Evolutionary conservation across 30 jellyfish, hydroid and myxozoan genomes (phyloP).

Genomic region (Phacellophora camtschatica): DNA sequence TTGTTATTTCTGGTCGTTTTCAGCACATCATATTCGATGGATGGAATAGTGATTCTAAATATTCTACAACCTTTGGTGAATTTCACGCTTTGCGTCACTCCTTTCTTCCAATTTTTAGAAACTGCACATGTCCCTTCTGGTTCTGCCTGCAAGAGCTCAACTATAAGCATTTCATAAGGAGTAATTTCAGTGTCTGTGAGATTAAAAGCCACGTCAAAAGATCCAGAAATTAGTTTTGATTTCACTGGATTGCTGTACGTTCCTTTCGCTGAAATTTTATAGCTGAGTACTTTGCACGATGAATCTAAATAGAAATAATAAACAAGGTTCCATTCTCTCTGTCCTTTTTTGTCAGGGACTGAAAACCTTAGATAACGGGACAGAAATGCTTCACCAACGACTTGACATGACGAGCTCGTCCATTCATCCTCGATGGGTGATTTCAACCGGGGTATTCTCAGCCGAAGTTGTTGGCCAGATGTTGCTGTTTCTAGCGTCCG

Average conservation of each 20-base stretch:
- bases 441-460: not conserved
- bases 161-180: constrained; percentile 69
- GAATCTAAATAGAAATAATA: constrained; percentile 63
- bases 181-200: constrained; percentile 63
- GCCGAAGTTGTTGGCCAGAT: not conserved
- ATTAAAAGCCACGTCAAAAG: constrained; percentile 42
- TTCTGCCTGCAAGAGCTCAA: constrained; percentile 51
- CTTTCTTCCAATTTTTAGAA: constrained; percentile 75
- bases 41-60: constrained; percentile 73
- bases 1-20: constrained; percentile 23
- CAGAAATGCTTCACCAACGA: constrained; percentile 42
- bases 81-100: constrained; percentile 78
- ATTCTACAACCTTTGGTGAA: constrained; percentile 73
- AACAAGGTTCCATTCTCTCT: constrained; percentile 47
- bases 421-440: constrained; percentile 40
- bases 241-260: constrained; percentile 25
- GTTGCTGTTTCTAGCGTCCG: constrained; percentile 37
- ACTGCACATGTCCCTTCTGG: constrained; percentile 85
- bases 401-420: constrained; percentile 66
- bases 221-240: constrained; percentile 55
- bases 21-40: constrained; percentile 64
- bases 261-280: constrained; percentile 59
- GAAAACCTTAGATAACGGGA: constrained; percentile 59
- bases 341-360: constrained; percentile 1
- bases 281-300: constrained; percentile 58